Base-by-base conservation (phyloP, 2,888 invertebrate species). In the Rhogogaster chlorosoma region DNA sequence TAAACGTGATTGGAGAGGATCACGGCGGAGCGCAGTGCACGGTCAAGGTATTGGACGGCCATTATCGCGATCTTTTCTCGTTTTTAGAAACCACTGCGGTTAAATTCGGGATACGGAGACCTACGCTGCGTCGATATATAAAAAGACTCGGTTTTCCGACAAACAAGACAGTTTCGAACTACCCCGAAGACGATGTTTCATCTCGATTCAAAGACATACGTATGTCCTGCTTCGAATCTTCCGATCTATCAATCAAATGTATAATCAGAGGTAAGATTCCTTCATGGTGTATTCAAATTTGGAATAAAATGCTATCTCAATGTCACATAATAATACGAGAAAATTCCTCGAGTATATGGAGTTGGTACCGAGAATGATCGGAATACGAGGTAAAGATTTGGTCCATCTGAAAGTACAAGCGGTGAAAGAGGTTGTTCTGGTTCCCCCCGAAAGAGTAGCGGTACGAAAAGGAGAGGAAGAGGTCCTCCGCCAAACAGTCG, bases 1-100 rank as follows among this genome's bases (percentile, higher is more conserved):
- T 83, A 83, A 83, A 83, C 83, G 83, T 83, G 83, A 83, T 83
- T 67, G 67, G 83, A 67, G 70, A 49, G 83, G 64, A 83, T 83
- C 83, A 70, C 67, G 67, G 29, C 22, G 22, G 29, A 61, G 61
- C 18, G n/a, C 15, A 22, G 15, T 80, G 61, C 36, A 80, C 57
- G 49, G 32, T 26, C 57, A 32, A n/a, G 45, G 67, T 70, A 83
- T 67, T 36, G n/a, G 61, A 36, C 80, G 80, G 57, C 80, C 80
- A 80, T 80, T 80, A 80, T 80, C 80, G 80, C 80, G 80, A 80
- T 80, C 80, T 80, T 80, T 80, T 29, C 61, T 38, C 61, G 36
- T 80, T 80, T 57, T 61, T 77, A 53, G 77, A 49, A 77, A 29
- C 53, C 12, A 18, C 77, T n/a, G 45, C 53, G 18, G 53, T 53